Evolutionary conservation across 2,797 vertebrate genomes (phyloP).

Genomic region (Thaleichthys pacificus): DNA sequence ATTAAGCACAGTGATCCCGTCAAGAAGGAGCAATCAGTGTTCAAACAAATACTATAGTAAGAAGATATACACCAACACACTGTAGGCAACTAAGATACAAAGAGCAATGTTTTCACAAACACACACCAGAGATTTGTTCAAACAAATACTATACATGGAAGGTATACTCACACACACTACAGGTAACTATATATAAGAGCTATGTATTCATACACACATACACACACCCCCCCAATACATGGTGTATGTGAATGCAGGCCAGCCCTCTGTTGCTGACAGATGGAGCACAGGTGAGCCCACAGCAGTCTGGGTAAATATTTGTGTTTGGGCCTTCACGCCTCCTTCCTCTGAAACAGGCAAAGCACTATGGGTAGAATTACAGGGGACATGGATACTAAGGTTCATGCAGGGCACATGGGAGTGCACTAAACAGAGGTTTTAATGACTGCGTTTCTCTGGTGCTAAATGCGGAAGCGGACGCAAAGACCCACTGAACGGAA

Average conservation of each 20-base stretch:
- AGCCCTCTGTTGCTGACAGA: constrained; percentile 48
- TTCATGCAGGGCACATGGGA: constrained; percentile 7
- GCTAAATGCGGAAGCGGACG: too few relatives aligned
- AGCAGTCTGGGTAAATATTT: constrained; percentile 72
- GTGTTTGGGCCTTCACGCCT: constrained; percentile 51
- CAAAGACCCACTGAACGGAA: too few relatives aligned
- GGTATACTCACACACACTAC: neutral
- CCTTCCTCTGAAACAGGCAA: constrained; percentile 32
- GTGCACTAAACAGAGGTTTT: too few relatives aligned
- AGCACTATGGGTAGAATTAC: constrained; percentile 39
- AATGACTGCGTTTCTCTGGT: neutral
- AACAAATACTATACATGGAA: neutral
- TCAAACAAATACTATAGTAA: too few relatives aligned
- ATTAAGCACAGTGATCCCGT: constrained; percentile 33
- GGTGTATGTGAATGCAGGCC: constrained; percentile 9
- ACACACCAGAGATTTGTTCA: neutral
- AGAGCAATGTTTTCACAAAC: too few relatives aligned
- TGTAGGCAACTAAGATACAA: neutral
- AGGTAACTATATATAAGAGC: neutral
- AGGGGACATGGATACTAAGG: constrained; percentile 20
- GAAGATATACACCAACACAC: neutral
- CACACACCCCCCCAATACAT: neutral
- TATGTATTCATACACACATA: constrained; percentile 6
- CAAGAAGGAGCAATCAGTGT: constrained; percentile 10
- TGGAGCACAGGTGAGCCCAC: constrained; percentile 56